phyloP scores from a whole-genome alignment of 2,888 invertebrate species.

The Drosophila paucipuncta region DNA sequence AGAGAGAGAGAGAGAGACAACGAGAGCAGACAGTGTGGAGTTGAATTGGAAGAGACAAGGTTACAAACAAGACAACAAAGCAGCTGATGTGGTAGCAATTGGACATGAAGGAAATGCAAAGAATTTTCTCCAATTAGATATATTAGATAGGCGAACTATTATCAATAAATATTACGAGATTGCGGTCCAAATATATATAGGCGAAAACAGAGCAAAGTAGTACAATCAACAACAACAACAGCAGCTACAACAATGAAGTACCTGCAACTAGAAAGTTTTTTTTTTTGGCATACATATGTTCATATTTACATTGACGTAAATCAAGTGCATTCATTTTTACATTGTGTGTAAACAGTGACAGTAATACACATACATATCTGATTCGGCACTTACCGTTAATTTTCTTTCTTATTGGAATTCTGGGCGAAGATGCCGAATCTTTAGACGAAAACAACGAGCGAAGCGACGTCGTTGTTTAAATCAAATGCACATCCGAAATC shows the following conservation, averaged over 20 bases:
- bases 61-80: conserved; percentile 68
- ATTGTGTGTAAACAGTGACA: conserved; percentile 37
- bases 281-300: conserved; percentile 4
- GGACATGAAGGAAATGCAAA: conserved; percentile 23
- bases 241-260: conserved; percentile 1
- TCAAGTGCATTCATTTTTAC: background rate
- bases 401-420: conserved; percentile 49
- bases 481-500: conserved; percentile 39
- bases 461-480: conserved; percentile 49
- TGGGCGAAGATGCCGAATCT: conserved; percentile 55
- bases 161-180: conserved; percentile 1
- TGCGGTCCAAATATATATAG: conserved; percentile 18
- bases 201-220: conserved; percentile 12
- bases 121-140: conserved; percentile 58
- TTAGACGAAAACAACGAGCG: conserved; percentile 40
- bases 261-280: conserved; percentile 45
- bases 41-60: conserved; percentile 65
- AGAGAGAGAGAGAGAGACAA: conserved; percentile 10
- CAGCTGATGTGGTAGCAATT: conserved; percentile 70
- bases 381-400: conserved; percentile 54
- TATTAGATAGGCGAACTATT: conserved; percentile 6
- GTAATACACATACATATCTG: conserved; percentile 36
- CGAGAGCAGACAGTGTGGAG: conserved; percentile 39
- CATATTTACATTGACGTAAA: background rate
- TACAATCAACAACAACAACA: conserved; percentile 12